Conservation (phyloP, 2,888 invertebrate species). For the Limnephilus auricula region DNA sequence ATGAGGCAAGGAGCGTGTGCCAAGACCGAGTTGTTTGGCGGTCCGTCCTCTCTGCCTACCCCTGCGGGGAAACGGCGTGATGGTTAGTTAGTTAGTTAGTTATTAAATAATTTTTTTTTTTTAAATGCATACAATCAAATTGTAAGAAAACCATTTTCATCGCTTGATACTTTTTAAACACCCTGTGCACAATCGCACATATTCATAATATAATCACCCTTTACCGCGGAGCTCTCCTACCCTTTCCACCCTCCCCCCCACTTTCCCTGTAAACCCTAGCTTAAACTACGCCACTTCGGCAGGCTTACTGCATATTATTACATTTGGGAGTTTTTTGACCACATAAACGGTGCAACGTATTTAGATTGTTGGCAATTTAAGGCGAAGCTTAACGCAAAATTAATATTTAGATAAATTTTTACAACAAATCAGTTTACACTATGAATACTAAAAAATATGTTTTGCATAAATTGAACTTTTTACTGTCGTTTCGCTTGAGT, state of each 20-base stretch:
- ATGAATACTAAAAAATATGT: too few species aligned
- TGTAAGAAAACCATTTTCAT: not conserved
- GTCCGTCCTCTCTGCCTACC: too few species aligned
- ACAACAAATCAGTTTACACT: too few species aligned
- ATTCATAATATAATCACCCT: constrained; percentile 31
- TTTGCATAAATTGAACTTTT: too few species aligned
- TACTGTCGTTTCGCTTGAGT: too few species aligned
- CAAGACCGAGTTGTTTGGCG: too few species aligned
- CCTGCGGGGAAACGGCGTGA: too few species aligned
- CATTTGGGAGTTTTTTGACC: not conserved
- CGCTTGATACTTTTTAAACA: not conserved
- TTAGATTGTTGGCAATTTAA: not conserved
- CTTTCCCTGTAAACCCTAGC: not conserved
- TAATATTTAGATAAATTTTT: too few species aligned
- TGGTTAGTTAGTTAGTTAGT: too few species aligned
- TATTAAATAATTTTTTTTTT: too few species aligned
- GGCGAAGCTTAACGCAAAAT: not conserved
- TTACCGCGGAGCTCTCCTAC: not conserved
- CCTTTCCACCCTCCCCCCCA: not conserved
- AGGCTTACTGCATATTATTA: not conserved
- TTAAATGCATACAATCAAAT: not conserved
- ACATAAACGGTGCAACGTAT: not conserved
- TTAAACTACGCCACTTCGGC: not conserved
- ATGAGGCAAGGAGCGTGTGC: too few species aligned
- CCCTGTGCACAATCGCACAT: constrained; percentile 5